Evolutionary conservation across 2,113 vertebrate genomes (phyloP).

Genomic region (Anoplopoma fimbria): DNA sequence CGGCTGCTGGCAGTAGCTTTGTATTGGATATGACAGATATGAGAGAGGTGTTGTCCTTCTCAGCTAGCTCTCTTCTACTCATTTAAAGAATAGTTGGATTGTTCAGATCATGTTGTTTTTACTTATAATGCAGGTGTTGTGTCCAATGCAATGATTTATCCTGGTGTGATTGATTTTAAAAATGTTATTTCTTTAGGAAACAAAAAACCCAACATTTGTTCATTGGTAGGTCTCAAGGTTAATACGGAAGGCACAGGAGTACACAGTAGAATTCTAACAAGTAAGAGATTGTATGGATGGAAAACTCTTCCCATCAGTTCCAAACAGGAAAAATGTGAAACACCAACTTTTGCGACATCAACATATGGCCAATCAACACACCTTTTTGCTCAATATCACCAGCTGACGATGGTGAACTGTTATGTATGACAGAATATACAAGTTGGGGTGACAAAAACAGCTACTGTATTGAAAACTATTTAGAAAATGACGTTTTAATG

Average conservation of each 20-base stretch:
- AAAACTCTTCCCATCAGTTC: background rate
- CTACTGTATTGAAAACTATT: background rate
- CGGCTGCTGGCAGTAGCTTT: background rate
- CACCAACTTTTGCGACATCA: background rate
- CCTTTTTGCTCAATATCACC: background rate
- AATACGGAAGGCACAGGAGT: background rate
- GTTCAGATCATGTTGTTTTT: background rate
- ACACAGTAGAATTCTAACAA: background rate
- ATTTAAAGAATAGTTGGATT: background rate
- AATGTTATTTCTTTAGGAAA: background rate
- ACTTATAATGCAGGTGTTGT: background rate
- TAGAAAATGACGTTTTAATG: conserved; percentile 11
- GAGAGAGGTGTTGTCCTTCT: background rate
- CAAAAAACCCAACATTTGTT: background rate
- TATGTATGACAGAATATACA: background rate
- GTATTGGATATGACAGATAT: background rate
- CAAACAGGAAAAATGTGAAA: background rate
- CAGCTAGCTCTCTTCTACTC: background rate
- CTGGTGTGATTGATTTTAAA: background rate
- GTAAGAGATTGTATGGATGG: too few species aligned
- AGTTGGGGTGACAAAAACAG: background rate
- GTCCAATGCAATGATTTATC: background rate
- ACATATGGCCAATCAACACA: conserved; percentile 3
- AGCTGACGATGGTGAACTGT: background rate
- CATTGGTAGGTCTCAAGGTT: background rate